phyloP scores from a whole-genome alignment of 23 tunicate species.

The Phallusia fumigata region DNA sequence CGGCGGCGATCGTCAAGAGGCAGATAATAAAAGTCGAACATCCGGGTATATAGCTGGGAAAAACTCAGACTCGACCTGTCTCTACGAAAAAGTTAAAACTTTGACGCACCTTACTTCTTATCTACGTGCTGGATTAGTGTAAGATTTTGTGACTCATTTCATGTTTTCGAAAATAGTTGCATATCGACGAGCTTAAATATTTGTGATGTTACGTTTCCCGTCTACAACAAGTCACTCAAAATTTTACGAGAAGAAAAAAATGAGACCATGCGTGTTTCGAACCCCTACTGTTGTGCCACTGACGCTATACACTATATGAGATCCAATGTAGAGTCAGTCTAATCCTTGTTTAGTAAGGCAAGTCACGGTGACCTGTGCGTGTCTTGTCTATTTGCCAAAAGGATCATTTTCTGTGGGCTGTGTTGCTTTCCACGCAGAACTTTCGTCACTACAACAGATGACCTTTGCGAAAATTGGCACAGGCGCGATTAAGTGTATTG shows the following conservation, averaged over 20 bases:
- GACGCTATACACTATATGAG: neutral
- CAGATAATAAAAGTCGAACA: neutral
- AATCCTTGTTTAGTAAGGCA: neutral
- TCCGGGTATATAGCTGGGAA: neutral
- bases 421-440: neutral
- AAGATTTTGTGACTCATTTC: too few relatives aligned
- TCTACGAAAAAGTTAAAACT: too few relatives aligned
- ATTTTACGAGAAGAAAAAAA: too few relatives aligned
- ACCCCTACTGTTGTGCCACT: neutral
- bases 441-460: neutral
- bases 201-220: too few relatives aligned
- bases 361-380: neutral
- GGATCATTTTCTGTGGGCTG: neutral
- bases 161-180: too few relatives aligned
- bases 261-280: too few relatives aligned
- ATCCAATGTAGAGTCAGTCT: neutral
- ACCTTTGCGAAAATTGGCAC: neutral
- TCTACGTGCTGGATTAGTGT: too few relatives aligned
- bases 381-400: constrained; percentile 5
- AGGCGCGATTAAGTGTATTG: neutral
- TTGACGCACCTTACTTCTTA: too few relatives aligned
- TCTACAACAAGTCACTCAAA: too few relatives aligned
- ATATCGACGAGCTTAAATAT: too few relatives aligned
- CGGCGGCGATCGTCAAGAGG: neutral
- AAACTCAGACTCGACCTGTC: too few relatives aligned